phyloP scores from a whole-genome alignment of 2,888 invertebrate genomes.

The Platerodrilus igneus region DNA sequence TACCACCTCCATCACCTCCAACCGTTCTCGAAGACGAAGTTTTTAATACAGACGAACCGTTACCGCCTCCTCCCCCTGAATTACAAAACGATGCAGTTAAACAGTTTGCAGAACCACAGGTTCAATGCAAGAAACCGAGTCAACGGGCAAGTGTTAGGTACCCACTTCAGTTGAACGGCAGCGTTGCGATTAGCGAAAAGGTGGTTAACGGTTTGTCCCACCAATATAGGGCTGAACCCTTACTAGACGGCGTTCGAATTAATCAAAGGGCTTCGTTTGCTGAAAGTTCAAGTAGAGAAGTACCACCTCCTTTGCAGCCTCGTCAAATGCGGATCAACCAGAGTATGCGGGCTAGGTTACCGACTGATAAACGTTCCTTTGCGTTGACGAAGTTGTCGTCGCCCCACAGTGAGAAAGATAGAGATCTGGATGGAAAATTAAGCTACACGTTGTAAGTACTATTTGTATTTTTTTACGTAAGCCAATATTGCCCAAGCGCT shows the following conservation, averaged over 20 bases:
- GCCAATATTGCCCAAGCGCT: too few species aligned
- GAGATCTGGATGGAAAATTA: too few species aligned
- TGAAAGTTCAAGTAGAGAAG: slow-evolving; percentile 35
- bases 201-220: slow-evolving; percentile 38
- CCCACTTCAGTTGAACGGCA: slow-evolving; percentile 45
- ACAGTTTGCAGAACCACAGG: slow-evolving; percentile 41
- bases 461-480: slow-evolving; percentile 17
- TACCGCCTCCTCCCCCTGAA: slow-evolving; percentile 62
- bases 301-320: slow-evolving; percentile 45
- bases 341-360: slow-evolving; percentile 44
- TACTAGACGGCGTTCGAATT: slow-evolving; percentile 23
- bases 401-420: slow-evolving; percentile 32
- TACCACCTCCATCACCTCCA: slow-evolving; percentile 61
- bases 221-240: slow-evolving; percentile 43
- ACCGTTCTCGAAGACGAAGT: slow-evolving; percentile 57
- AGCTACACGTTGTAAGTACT: slow-evolving; percentile 41
- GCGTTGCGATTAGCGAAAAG: slow-evolving; percentile 47
- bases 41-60: slow-evolving; percentile 57
- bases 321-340: slow-evolving; percentile 45
- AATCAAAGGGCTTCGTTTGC: slow-evolving; percentile 42
- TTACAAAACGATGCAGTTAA: too few species aligned
- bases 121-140: slow-evolving; percentile 29
- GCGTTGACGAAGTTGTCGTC: slow-evolving; percentile 31
- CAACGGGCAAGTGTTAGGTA: slow-evolving; percentile 4
- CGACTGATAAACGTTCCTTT: slow-evolving; percentile 31